These are phyloP conservation scores for Drosophila rubida DNA, from an alignment of 2,888 invertebrate genomes.

Conservation along the genomic window DNA sequence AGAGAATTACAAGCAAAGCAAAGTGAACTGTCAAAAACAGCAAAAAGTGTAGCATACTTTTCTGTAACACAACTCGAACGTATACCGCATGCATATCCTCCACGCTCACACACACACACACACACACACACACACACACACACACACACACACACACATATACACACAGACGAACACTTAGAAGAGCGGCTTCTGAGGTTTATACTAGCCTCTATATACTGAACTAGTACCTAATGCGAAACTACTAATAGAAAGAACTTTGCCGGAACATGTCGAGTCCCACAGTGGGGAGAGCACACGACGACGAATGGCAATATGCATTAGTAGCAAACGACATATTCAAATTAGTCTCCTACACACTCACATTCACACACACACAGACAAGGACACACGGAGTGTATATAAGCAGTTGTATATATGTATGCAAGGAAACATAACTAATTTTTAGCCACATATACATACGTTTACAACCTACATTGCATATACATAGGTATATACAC, in stretches of 20 bases:
- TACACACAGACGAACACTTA: not conserved
- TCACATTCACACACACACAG: slow-evolving; percentile 5
- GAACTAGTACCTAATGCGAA: slow-evolving; percentile 29
- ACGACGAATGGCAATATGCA: slow-evolving; percentile 10
- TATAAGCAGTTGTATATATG: slow-evolving; percentile 42
- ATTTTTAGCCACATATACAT: slow-evolving; percentile 57
- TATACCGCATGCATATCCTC: slow-evolving; percentile 60
- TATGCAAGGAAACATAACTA: slow-evolving; percentile 16
- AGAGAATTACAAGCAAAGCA: slow-evolving; percentile 65
- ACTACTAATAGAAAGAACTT: slow-evolving; percentile 14
- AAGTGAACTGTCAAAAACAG: slow-evolving; percentile 66
- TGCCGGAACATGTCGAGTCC: slow-evolving; percentile 19
- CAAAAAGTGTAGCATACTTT: slow-evolving; percentile 58
- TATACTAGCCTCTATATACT: slow-evolving; percentile 23
- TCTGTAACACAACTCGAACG: slow-evolving; percentile 65
- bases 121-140: not conserved
- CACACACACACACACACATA: slow-evolving; percentile 11
- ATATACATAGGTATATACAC: slow-evolving; percentile 48
- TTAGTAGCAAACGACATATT: slow-evolving; percentile 25
- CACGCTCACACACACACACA: slow-evolving; percentile 12
- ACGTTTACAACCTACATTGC: slow-evolving; percentile 47
- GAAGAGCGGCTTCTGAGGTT: slow-evolving; percentile 29
- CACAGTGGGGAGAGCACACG: not conserved
- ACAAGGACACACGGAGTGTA: slow-evolving; percentile 6
- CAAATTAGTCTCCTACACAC: slow-evolving; percentile 10